Percentiles rank a stretch among this genome's conserved stretches.
phyloP scores from a whole-genome alignment of 2,888 invertebrate genomes.

The Leptothorax acervorum region DNA sequence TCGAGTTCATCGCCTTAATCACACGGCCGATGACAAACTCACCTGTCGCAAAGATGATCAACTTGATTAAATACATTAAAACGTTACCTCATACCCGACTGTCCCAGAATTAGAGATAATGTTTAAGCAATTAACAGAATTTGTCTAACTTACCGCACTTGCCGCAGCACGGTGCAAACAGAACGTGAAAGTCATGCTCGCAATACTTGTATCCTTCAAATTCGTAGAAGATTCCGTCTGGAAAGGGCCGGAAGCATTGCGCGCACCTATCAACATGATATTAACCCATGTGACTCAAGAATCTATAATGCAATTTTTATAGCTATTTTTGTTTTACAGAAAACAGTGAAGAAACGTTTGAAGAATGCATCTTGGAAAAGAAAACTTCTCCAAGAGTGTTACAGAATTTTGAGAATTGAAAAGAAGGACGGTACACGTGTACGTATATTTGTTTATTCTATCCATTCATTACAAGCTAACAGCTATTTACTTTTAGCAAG shows the following conservation, averaged over 20 bases:
- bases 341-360: background rate
- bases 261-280: slow-evolving; percentile 91
- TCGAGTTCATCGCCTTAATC: slow-evolving; percentile 99
- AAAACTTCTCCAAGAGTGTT: background rate
- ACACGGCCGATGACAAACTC: slow-evolving; percentile 99
- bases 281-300: background rate
- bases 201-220: slow-evolving; percentile 99
- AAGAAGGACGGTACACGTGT: background rate
- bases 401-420: background rate
- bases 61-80: background rate
- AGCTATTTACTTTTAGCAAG: background rate
- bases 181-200: slow-evolving; percentile 99
- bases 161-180: slow-evolving; percentile 96
- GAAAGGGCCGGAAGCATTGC: slow-evolving; percentile 99
- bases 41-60: slow-evolving; percentile 85
- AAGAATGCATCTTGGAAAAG: background rate
- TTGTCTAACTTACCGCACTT: slow-evolving; percentile 88
- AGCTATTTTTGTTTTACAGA: background rate
- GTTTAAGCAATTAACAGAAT: background rate
- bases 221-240: slow-evolving; percentile 99
- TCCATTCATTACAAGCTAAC: background rate
- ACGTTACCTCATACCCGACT: background rate
- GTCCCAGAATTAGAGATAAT: background rate
- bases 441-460: background rate
- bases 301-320: slow-evolving; percentile 18